Conservation (phyloP, 2,113 vertebrate genomes). For the Clupea harengus region DNA sequence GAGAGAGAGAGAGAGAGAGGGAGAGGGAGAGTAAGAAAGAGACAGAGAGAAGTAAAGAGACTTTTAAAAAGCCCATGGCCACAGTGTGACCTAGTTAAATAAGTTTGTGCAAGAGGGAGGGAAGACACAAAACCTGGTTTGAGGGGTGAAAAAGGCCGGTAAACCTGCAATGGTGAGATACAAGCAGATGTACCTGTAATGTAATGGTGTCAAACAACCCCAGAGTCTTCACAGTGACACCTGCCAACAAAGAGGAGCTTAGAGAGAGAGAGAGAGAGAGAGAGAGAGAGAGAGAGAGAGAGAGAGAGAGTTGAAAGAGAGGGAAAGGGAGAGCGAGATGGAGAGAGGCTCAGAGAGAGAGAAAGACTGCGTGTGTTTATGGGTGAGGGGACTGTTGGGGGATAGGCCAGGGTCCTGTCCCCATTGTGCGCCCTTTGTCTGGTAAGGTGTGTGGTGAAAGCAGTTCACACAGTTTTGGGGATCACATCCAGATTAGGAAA, state of each 20-base stretch:
- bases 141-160: not conserved
- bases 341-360: no score
- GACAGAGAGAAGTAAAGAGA: not conserved
- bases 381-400: no score
- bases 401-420: no score
- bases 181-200: not conserved
- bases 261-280: not conserved
- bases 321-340: no score
- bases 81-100: not conserved
- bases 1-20: conserved; percentile 13
- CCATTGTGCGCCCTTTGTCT: not conserved
- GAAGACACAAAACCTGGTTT: no score
- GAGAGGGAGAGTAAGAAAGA: not conserved
- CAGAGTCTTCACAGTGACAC: not conserved
- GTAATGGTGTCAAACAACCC: not conserved
- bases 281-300: not conserved
- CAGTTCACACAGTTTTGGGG: not conserved
- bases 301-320: no score
- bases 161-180: not conserved
- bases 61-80: not conserved
- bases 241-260: not conserved
- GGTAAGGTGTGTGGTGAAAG: not conserved
- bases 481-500: not conserved
- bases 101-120: not conserved
- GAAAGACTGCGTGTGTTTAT: no score